Conservation (phyloP, 1,140 invertebrate species). For the Trachymyrmex septentrionalis region DNA sequence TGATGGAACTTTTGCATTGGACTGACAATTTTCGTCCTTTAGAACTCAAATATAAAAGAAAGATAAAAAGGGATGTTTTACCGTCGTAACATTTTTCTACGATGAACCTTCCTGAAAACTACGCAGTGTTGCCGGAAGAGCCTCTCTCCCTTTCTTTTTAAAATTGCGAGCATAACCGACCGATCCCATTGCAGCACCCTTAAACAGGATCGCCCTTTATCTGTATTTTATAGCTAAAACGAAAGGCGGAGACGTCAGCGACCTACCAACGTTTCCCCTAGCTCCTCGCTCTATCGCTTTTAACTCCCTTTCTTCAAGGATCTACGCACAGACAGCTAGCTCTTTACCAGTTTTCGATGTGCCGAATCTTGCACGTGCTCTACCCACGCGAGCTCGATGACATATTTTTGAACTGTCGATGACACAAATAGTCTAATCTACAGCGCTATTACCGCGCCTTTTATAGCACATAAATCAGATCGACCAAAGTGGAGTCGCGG, state of each 20-base stretch:
- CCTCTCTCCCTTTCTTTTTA: constrained; percentile 57
- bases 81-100: constrained; percentile 42
- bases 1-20: neutral
- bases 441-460: constrained; percentile 78
- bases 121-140: constrained; percentile 35
- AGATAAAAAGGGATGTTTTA: constrained; percentile 45
- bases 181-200: constrained; percentile 71
- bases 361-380: constrained; percentile 31
- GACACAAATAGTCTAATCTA: constrained; percentile 81
- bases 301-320: constrained; percentile 9
- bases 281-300: neutral
- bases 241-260: constrained; percentile 46
- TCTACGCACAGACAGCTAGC: neutral
- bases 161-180: constrained; percentile 69
- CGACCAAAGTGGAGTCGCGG: constrained; percentile 68
- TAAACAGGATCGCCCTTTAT: constrained; percentile 78
- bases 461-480: constrained; percentile 81
- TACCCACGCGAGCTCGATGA: constrained; percentile 57
- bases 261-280: constrained; percentile 16
- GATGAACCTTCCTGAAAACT: constrained; percentile 55
- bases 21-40: constrained; percentile 40
- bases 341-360: constrained; percentile 45
- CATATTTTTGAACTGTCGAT: constrained; percentile 80
- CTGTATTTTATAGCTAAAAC: constrained; percentile 78
- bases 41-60: neutral